These are phyloP conservation scores for Eptesicus fuscus DNA, from an alignment of 2,113 vertebrate species.

Conservation along the genomic window DNA sequence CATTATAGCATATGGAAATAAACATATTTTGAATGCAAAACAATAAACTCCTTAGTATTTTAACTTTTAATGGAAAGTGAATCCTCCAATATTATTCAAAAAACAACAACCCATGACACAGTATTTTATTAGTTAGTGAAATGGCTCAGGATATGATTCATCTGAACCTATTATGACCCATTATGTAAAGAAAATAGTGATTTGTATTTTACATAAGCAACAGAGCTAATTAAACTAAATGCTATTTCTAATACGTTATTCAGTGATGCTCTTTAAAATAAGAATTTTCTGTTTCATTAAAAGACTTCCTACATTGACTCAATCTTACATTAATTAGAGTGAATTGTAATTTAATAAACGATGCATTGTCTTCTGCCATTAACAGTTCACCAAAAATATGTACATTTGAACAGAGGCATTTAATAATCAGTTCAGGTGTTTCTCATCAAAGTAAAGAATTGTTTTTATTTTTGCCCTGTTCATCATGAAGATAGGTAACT, in stretches of 20 bases:
- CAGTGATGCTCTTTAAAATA: not conserved
- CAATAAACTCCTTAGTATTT: not conserved
- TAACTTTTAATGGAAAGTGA: constrained; percentile 18
- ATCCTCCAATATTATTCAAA: not conserved
- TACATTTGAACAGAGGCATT: constrained; percentile 54
- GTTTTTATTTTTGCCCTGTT: not conserved
- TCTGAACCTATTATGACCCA: constrained; percentile 51
- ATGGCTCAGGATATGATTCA: constrained; percentile 59
- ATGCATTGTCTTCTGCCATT: not conserved
- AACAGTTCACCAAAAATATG: not conserved
- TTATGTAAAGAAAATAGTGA: constrained; percentile 36
- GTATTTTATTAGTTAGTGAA: constrained; percentile 48
- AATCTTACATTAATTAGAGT: constrained; percentile 37
- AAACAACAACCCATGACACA: not conserved
- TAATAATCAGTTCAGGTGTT: not conserved
- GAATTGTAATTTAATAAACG: constrained; percentile 24
- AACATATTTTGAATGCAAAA: constrained; percentile 10
- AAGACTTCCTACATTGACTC: constrained; percentile 18
- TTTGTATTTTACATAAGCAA: constrained; percentile 48
- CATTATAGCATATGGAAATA: not conserved
- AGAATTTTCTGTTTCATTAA: constrained; percentile 34
- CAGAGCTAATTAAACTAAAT: constrained; percentile 22
- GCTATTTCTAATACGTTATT: not conserved
- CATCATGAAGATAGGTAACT: not conserved
- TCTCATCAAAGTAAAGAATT: not conserved